Percentiles rank a stretch among this genome's conserved stretches.
Evolutionary conservation across 2,888 invertebrate species (phyloP).

Genomic region (Bellardia bayeri): DNA sequence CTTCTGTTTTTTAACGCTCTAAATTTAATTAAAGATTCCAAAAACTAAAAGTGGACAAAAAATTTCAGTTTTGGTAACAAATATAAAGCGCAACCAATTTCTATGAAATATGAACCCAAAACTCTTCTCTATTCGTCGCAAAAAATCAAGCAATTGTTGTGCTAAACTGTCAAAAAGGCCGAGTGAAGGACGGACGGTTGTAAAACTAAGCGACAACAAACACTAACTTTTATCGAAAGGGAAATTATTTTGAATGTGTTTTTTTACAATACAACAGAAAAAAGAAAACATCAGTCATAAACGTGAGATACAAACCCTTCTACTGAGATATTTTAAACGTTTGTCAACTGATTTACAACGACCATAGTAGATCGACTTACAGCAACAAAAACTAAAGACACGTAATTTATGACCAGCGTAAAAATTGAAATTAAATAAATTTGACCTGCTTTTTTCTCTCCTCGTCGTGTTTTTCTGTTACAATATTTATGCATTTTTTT

Average conservation of each 20-base stretch:
- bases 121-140: conserved; percentile 4
- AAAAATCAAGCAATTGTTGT: conserved; percentile 13
- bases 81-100: conserved; percentile 71
- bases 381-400: conserved; percentile 36
- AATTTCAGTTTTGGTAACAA: conserved; percentile 68
- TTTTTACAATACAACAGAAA: conserved; percentile 1
- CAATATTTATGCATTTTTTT: neutral
- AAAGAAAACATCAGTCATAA: conserved; percentile 28
- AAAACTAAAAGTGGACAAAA: conserved; percentile 31
- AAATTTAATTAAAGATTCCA: conserved; percentile 63
- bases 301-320: conserved; percentile 57
- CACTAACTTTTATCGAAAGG: conserved; percentile 63
- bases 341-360: conserved; percentile 39
- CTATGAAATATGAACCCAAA: conserved; percentile 52
- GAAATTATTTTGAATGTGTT: conserved; percentile 56
- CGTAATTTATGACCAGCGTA: conserved; percentile 71
- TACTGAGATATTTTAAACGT: conserved; percentile 6
- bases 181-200: neutral
- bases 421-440: conserved; percentile 72
- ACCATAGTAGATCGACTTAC: conserved; percentile 35
- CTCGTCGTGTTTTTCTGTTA: neutral
- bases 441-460: conserved; percentile 69
- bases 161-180: neutral
- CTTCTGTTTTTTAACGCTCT: conserved; percentile 62
- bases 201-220: conserved; percentile 18